A percentile compares a stretch with the other conserved stretches of the same genome.
phyloP scores from a whole-genome alignment of 2,888 invertebrate genomes.

The Heliconius cydno region DNA sequence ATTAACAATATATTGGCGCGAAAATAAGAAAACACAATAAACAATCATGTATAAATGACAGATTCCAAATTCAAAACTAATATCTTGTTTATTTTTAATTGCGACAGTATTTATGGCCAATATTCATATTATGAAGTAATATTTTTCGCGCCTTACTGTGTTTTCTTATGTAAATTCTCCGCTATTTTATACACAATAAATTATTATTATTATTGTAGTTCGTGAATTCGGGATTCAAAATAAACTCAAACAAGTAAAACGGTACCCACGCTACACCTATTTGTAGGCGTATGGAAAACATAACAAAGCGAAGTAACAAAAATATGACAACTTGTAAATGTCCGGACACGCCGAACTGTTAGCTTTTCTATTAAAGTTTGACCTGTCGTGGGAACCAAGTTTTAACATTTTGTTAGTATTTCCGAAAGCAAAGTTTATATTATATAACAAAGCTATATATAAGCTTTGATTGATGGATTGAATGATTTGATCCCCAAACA shows the following conservation, averaged over 20 bases:
- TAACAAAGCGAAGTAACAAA: constrained; percentile 23
- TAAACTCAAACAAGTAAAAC: not conserved
- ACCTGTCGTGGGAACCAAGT: constrained; percentile 40
- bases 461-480: constrained; percentile 24
- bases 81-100: too few species aligned
- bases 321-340: constrained; percentile 34
- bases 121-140: too few species aligned
- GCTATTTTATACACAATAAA: too few species aligned
- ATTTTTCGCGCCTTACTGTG: too few species aligned
- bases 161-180: too few species aligned
- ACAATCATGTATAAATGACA: too few species aligned
- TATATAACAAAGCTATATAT: constrained; percentile 1
- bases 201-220: too few species aligned
- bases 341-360: constrained; percentile 37
- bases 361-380: constrained; percentile 40
- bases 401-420: constrained; percentile 19
- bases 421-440: constrained; percentile 8
- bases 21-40: too few species aligned
- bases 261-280: constrained; percentile 1
- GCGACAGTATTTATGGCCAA: too few species aligned
- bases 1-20: too few species aligned
- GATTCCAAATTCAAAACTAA: too few species aligned
- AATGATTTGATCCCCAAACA: not conserved
- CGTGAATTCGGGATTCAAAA: constrained; percentile 15
- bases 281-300: constrained; percentile 24